Conservation (phyloP, 2,113 vertebrate species). For the Cercopithecus mona region DNA sequence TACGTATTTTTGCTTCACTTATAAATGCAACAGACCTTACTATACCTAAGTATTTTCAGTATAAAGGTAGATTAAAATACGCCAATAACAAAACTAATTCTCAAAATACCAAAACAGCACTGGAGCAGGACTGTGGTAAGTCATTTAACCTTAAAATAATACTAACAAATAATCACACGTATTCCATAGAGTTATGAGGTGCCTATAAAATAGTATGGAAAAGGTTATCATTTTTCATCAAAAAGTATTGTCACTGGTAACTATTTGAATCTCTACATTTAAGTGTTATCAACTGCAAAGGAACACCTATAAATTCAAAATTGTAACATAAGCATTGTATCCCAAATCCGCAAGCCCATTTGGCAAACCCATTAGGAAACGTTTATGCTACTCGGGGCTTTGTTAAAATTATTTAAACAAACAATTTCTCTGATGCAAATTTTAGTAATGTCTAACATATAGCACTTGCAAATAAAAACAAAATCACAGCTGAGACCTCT, state of each 20-base stretch:
- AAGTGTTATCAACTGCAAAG: neutral
- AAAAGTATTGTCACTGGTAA: neutral
- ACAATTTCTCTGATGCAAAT: neutral
- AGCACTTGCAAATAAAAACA: neutral
- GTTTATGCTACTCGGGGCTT: neutral
- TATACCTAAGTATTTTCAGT: neutral
- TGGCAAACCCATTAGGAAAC: neutral
- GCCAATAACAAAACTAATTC: neutral
- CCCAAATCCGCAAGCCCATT: neutral
- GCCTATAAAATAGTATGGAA: neutral
- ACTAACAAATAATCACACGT: neutral
- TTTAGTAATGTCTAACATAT: neutral
- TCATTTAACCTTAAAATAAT: neutral
- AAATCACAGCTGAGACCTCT: neutral
- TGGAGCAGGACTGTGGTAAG: neutral
- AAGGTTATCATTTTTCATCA: neutral
- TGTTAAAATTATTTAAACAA: neutral
- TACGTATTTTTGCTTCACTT: neutral
- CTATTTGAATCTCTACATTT: neutral
- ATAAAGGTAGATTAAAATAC: neutral
- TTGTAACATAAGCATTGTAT: neutral
- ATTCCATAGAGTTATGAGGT: neutral
- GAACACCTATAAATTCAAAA: neutral
- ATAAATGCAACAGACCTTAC: neutral
- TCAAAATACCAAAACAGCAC: neutral